Evolutionary conservation across 2,797 vertebrate species (phyloP).

Genomic region (Picus viridis): DNA sequence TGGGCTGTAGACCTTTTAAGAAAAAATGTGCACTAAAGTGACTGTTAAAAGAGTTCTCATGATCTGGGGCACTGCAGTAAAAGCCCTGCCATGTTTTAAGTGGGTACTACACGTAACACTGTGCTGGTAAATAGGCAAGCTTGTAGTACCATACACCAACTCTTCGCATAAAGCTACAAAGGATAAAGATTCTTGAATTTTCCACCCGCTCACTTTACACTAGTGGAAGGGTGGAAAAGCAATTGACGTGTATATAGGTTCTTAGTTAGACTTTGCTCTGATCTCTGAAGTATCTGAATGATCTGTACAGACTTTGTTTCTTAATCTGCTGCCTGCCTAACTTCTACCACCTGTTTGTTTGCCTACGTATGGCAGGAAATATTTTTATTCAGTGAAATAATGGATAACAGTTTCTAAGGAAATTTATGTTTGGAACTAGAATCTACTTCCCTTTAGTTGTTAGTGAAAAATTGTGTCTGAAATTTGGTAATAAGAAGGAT

Average conservation of each 20-base stretch:
- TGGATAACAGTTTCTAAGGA: not conserved
- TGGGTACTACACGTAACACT: not conserved
- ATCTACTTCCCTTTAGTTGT: not conserved
- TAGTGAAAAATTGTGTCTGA: not conserved
- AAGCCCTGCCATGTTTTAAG: slow-evolving; percentile 2
- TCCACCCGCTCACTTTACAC: slow-evolving; percentile 46
- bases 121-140: not conserved
- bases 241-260: slow-evolving; percentile 31
- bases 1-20: not conserved
- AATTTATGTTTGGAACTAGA: not conserved
- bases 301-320: not conserved
- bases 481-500: not conserved
- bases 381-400: slow-evolving; percentile 5
- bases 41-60: not conserved
- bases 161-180: slow-evolving; percentile 14
- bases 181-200: slow-evolving; percentile 52
- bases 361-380: not conserved
- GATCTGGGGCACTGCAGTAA: slow-evolving; percentile 8
- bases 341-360: not conserved
- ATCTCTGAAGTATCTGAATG: not conserved
- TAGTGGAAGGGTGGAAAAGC: slow-evolving; percentile 30
- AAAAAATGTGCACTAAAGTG: not conserved
- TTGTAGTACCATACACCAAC: slow-evolving; percentile 30
- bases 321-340: not conserved
- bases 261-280: not conserved